phyloP scores from a whole-genome alignment of 2,113 vertebrate species.

The Kobus ellipsiprymnus region DNA sequence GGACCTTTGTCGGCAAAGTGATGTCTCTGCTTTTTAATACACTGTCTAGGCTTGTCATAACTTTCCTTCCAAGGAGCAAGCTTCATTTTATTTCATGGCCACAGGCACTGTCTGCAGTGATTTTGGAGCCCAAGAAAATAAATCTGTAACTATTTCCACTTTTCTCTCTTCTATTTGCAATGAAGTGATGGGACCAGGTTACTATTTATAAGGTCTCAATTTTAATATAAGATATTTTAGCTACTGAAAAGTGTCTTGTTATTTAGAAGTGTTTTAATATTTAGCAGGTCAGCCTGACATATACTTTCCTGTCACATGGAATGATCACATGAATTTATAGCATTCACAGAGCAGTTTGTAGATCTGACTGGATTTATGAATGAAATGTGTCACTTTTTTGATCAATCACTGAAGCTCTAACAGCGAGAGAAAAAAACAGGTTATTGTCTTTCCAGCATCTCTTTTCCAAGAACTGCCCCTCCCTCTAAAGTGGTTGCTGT shows the following conservation, averaged over 20 bases:
- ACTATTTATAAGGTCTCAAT: constrained; percentile 37
- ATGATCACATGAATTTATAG: not conserved
- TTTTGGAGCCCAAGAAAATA: not conserved
- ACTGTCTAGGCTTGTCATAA: not conserved
- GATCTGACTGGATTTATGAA: not conserved
- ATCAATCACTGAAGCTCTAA: not conserved
- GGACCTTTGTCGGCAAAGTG: not conserved
- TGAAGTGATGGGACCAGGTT: not conserved
- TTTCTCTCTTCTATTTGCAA: not conserved
- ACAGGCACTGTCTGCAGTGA: not conserved
- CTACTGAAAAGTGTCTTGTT: not conserved
- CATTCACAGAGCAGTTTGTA: not conserved
- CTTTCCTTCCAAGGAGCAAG: not conserved
- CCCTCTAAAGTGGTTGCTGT: not conserved
- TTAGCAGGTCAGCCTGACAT: not conserved
- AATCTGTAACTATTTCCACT: not conserved
- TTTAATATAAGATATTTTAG: constrained; percentile 36
- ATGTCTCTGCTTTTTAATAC: not conserved
- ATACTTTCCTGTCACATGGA: not conserved
- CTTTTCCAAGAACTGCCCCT: not conserved
- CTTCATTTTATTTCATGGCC: not conserved
- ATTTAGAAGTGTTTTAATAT: constrained; percentile 19
- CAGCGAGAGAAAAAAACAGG: not conserved
- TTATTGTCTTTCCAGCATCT: not conserved
- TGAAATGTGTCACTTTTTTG: not conserved